These are phyloP conservation scores for Steinernema scapterisci DNA, from an alignment of 2,888 invertebrate genomes.

Conservation along the genomic window DNA sequence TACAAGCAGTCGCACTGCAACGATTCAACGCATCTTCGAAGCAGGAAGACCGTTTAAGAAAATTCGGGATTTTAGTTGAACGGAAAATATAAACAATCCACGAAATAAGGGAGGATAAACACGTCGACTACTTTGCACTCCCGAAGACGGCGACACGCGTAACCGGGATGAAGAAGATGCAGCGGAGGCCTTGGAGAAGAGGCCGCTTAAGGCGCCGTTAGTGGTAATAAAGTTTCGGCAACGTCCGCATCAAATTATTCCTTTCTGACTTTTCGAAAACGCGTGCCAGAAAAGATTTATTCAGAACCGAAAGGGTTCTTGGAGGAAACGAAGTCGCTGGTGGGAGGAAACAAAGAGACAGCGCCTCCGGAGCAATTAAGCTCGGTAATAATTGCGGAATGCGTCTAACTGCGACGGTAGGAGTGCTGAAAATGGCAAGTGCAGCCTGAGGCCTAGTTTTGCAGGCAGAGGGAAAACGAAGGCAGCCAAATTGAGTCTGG, in stretches of 20 bases:
- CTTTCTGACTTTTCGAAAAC: constrained; percentile 23
- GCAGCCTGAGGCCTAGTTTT: constrained; percentile 1
- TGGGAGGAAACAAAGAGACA: neutral
- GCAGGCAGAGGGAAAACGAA: neutral
- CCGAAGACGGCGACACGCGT: neutral
- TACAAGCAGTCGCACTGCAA: too few relatives aligned
- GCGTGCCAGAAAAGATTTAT: constrained; percentile 10
- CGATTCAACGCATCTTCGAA: too few relatives aligned
- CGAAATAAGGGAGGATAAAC: neutral
- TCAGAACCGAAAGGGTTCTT: neutral
- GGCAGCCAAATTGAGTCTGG: neutral
- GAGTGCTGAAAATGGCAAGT: neutral
- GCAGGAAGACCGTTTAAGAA: too few relatives aligned
- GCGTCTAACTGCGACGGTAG: neutral
- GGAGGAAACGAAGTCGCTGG: neutral
- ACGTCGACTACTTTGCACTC: constrained; percentile 9
- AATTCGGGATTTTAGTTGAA: neutral
- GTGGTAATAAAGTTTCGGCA: constrained; percentile 31
- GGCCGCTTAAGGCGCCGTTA: constrained; percentile 22
- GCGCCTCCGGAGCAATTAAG: neutral
- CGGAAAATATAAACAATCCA: constrained; percentile 26
- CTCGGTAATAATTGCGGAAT: neutral
- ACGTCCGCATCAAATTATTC: constrained; percentile 29
- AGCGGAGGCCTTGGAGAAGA: neutral
- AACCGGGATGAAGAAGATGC: constrained; percentile 3